Evolutionary conservation across 2,797 vertebrate species (phyloP).

Genomic region (Danio jaintianensis): DNA sequence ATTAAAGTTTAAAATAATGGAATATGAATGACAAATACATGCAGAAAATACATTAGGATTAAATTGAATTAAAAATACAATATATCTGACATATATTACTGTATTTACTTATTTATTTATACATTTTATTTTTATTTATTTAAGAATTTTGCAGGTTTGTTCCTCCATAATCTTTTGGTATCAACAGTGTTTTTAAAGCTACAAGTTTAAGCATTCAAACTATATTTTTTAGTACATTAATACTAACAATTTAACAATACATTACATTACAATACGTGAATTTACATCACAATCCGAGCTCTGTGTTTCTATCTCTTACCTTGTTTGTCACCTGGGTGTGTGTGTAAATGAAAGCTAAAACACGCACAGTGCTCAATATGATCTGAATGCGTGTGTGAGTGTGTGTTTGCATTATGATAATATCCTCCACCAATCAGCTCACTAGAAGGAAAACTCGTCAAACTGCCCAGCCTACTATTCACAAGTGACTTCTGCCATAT

Average conservation of each 20-base stretch:
- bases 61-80: too few relatives aligned
- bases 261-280: not conserved
- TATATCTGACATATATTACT: too few relatives aligned
- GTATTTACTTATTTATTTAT: too few relatives aligned
- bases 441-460: not conserved
- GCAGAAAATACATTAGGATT: too few relatives aligned
- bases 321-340: not conserved
- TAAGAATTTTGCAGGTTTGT: too few relatives aligned
- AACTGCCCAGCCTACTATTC: constrained; percentile 16
- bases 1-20: too few relatives aligned
- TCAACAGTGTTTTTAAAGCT: not conserved
- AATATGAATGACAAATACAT: too few relatives aligned
- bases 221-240: not conserved
- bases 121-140: too few relatives aligned
- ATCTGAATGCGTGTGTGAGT: not conserved
- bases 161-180: not conserved
- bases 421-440: not conserved
- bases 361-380: not conserved
- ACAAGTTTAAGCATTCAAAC: not conserved
- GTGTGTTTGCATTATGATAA: constrained; percentile 8
- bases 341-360: not conserved
- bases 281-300: not conserved
- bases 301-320: not conserved
- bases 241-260: not conserved
- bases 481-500: not conserved